Evolutionary conservation across 2,797 vertebrate species (phyloP), one percentile per base, ranked within the genome.

Genomic region (Anabacerthia variegaticeps): DNA sequence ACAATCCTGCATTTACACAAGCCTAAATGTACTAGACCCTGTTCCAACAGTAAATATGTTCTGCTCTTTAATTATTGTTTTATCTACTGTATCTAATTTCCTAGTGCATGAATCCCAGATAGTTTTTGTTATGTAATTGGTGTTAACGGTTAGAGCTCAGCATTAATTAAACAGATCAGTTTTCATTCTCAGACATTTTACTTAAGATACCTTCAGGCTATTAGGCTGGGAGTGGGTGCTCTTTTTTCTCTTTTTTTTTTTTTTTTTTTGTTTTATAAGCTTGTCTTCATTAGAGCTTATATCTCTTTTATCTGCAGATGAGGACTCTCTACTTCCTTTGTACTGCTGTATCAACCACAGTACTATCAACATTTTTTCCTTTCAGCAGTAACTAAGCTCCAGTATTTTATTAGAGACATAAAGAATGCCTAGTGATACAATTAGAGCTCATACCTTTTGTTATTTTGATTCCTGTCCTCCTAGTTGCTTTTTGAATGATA

Each of bases 161-260:
- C 30, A 85, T 85, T 96, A 94, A 96, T 92, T 95, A 73, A 83
- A 75, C 89, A 74, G 69, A 89, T 95, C 2, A 3, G 63, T 71
- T 92, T 94, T 96, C 85, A 88, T 95, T 91, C 59, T 94, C 73
- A 79, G 92, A 63, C 16, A 15, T 73, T 96, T 86, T 61, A 88
- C 88, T 87, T 95, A 79, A 86, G 79, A 86, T 93, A 69, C 85
- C 95, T 93, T 85, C 67, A 86, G 89, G 88, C 91, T 93, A 87
- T 82, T 86, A 79, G 62, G 43, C 48, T 85, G 54, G 63, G 69
- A 93, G 85, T 61, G 44, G 28, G 14, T 16, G 68, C 2, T 56
- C 12, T 39, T 39, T 39, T n/a, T 74, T 78, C 74, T 72, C 11
- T 37, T 37, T n/a, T 72, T 75, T 82, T 72, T 10, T 67, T 10